Conservation (phyloP, 2,113 vertebrate genomes). For the Camarhynchus parvulus region DNA sequence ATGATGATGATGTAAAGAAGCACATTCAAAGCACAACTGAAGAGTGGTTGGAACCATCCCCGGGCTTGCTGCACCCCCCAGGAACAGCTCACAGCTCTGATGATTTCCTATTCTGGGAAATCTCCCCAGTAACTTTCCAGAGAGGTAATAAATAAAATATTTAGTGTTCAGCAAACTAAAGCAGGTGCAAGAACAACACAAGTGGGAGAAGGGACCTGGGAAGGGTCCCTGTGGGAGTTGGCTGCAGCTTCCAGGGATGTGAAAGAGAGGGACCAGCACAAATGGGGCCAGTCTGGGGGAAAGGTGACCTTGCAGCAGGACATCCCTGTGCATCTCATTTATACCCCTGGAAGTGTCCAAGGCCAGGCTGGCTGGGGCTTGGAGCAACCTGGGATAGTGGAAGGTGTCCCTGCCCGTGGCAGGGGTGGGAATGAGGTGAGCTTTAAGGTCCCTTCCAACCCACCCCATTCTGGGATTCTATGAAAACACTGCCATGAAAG, state of each 20-base stretch:
- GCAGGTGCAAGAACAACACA: not conserved
- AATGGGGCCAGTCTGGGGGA: not conserved
- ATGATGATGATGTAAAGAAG: not conserved
- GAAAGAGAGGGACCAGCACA: not conserved
- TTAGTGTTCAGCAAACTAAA: not conserved
- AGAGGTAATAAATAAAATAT: conserved; percentile 20
- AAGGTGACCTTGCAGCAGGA: not conserved
- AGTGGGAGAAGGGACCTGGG: not conserved
- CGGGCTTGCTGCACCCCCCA: not conserved
- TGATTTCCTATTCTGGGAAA: not conserved
- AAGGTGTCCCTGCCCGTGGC: not conserved
- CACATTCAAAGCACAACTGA: not conserved
- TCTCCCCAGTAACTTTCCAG: not conserved
- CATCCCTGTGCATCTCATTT: not conserved
- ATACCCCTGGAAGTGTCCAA: not conserved
- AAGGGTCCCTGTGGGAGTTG: not conserved
- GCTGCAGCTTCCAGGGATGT: not conserved
- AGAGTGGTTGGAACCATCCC: not conserved
- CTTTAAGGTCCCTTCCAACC: not conserved
- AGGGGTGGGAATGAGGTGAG: fast-evolving
- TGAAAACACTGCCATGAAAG: not conserved
- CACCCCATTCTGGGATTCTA: not conserved
- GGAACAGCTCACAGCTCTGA: not conserved
- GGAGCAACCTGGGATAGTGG: not conserved
- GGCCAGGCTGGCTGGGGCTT: not conserved